phyloP scores from a whole-genome alignment of 2,888 invertebrate genomes.

The Heteromurus nitidus region DNA sequence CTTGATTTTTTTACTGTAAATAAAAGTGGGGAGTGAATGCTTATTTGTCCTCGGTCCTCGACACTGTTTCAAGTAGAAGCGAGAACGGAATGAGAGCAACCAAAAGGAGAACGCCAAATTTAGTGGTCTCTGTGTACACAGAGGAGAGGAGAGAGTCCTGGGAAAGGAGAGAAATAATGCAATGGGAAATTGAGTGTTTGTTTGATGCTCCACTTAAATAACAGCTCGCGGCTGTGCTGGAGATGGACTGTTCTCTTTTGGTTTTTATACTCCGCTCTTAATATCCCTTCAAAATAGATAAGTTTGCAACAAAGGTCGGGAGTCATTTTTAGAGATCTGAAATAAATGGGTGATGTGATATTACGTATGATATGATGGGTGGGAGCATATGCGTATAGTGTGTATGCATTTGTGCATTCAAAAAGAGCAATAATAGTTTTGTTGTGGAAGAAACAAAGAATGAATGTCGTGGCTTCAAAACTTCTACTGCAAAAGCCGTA shows the following conservation, averaged over 20 bases:
- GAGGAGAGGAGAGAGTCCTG: neutral
- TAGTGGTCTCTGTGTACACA: no score
- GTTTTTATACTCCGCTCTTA: constrained; percentile 1
- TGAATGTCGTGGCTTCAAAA: constrained; percentile 5
- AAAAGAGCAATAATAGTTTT: constrained; percentile 20
- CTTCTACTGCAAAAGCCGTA: constrained; percentile 12
- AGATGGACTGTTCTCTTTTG: neutral
- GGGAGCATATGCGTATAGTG: neutral
- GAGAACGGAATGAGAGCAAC: neutral
- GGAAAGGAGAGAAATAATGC: constrained; percentile 19
- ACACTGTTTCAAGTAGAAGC: neutral
- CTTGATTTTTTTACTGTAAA: constrained; percentile 21
- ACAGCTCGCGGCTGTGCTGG: constrained; percentile 19
- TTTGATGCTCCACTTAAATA: constrained; percentile 9
- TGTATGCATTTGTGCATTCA: neutral
- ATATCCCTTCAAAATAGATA: neutral
- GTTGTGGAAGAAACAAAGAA: neutral
- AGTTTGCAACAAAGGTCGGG: constrained; percentile 33
- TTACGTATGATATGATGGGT: constrained; percentile 37
- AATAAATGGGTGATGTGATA: constrained; percentile 39
- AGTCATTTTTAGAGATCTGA: no score
- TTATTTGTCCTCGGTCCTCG: no score
- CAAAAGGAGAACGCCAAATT: neutral
- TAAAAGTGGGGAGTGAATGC: constrained; percentile 8
- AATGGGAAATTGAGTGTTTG: constrained; percentile 26